phyloP scores from a whole-genome alignment of 2,797 vertebrate genomes.

The Poecilia wingei region DNA sequence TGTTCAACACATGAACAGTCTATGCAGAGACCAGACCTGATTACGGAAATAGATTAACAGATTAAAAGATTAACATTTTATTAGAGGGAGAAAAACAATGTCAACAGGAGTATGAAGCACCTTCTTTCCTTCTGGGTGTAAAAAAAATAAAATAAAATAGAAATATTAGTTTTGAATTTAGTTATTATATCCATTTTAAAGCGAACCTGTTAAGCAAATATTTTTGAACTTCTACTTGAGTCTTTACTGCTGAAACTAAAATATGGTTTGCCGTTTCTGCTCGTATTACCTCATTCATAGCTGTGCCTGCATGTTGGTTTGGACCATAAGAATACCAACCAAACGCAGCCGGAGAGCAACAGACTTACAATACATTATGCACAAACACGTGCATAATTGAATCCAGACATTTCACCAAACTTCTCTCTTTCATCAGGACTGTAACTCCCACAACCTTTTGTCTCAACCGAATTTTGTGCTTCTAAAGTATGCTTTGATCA shows the following conservation, averaged over 20 bases:
- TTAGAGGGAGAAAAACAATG: constrained; percentile 3
- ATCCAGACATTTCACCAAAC: constrained; percentile 46
- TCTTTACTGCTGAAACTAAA: neutral
- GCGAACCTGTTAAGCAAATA: no score
- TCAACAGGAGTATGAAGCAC: constrained; percentile 8
- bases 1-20: neutral
- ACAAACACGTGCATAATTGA: constrained; percentile 40
- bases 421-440: constrained; percentile 59
- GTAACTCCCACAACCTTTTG: constrained; percentile 57
- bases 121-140: constrained; percentile 12
- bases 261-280: neutral
- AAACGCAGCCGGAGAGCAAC: constrained; percentile 18
- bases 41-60: constrained; percentile 5
- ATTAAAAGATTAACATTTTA: constrained; percentile 19
- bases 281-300: constrained; percentile 8
- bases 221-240: no score
- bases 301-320: constrained; percentile 13
- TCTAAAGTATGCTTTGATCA: constrained; percentile 74
- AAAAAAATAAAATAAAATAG: neutral
- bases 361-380: constrained; percentile 4
- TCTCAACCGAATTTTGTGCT: constrained; percentile 63
- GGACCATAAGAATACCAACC: constrained; percentile 8
- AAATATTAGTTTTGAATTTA: neutral
- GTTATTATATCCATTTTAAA: no score
- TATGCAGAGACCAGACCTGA: neutral